Evolutionary conservation across 2,797 vertebrate genomes (phyloP).

Genomic region (Otus scops): DNA sequence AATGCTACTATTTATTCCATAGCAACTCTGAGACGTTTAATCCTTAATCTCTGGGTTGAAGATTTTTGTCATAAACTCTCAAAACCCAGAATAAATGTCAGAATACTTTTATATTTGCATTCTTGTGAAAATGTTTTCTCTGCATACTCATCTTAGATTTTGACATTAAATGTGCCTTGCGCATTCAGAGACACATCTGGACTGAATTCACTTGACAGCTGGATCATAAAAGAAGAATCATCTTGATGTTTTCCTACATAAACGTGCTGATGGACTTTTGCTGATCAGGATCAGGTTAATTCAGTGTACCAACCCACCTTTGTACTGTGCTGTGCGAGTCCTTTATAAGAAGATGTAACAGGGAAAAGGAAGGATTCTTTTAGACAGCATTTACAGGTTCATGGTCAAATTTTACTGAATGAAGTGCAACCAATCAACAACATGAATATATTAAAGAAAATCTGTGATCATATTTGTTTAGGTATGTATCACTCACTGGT

Average conservation of each 20-base stretch:
- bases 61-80: constrained; percentile 54
- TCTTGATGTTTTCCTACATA: background rate
- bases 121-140: constrained; percentile 43
- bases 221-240: constrained; percentile 31
- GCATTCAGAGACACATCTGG: constrained; percentile 5
- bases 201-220: constrained; percentile 34
- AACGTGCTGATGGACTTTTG: background rate
- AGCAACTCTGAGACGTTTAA: background rate
- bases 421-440: background rate
- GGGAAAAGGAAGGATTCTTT: background rate
- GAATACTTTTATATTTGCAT: constrained; percentile 46
- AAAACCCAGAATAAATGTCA: constrained; percentile 59
- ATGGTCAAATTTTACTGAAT: background rate
- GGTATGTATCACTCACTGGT: background rate
- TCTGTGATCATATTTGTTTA: background rate
- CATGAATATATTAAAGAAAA: background rate
- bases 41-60: constrained; percentile 62
- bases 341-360: background rate
- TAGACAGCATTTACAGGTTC: background rate
- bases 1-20: constrained; percentile 1
- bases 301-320: background rate
- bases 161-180: constrained; percentile 37
- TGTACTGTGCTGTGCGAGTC: background rate
- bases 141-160: background rate
- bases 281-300: constrained; percentile 3